These are phyloP conservation scores for Drosophila nasuta DNA, from an alignment of 1,140 invertebrate genomes.

Conservation along the genomic window DNA sequence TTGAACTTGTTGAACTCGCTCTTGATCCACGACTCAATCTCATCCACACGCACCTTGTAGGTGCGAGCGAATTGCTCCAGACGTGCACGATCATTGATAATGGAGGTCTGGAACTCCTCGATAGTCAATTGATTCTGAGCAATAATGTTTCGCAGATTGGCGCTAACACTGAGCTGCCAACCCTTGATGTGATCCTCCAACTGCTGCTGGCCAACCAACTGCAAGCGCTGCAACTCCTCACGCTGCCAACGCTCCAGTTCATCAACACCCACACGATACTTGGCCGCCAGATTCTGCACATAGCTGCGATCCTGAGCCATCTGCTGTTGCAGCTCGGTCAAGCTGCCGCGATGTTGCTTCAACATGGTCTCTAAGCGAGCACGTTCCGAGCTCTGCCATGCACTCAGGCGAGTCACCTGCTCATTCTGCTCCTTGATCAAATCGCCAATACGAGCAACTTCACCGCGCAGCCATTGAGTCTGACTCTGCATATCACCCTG, in stretches of 20 bases:
- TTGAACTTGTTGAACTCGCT: constrained; percentile 73
- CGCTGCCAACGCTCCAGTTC: constrained; percentile 80
- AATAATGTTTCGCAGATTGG: constrained; percentile 65
- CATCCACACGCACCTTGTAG: constrained; percentile 77
- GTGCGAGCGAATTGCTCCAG: constrained; percentile 69
- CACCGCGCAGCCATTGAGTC: constrained; percentile 76
- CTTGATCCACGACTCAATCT: constrained; percentile 77
- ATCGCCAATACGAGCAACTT: constrained; percentile 70
- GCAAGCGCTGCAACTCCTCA: constrained; percentile 68
- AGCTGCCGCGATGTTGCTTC: constrained; percentile 71
- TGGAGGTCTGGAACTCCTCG: constrained; percentile 74
- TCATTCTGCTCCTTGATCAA: constrained; percentile 76
- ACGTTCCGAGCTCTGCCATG: constrained; percentile 78
- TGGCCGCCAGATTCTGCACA: constrained; percentile 69
- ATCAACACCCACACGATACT: constrained; percentile 79
- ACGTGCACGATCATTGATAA: constrained; percentile 69
- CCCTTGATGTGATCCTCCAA: constrained; percentile 74
- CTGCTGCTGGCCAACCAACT: constrained; percentile 63
- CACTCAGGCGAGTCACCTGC: constrained; percentile 69
- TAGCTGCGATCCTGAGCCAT: constrained; percentile 73
- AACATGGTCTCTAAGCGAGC: constrained; percentile 70
- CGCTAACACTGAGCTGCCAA: constrained; percentile 72
- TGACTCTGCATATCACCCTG: constrained; percentile 78
- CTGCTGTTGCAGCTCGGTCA: constrained; percentile 68
- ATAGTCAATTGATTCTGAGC: constrained; percentile 74